Conservation (phyloP, 2,797 vertebrate genomes). For the Paramormyrops hopkinsi region DNA sequence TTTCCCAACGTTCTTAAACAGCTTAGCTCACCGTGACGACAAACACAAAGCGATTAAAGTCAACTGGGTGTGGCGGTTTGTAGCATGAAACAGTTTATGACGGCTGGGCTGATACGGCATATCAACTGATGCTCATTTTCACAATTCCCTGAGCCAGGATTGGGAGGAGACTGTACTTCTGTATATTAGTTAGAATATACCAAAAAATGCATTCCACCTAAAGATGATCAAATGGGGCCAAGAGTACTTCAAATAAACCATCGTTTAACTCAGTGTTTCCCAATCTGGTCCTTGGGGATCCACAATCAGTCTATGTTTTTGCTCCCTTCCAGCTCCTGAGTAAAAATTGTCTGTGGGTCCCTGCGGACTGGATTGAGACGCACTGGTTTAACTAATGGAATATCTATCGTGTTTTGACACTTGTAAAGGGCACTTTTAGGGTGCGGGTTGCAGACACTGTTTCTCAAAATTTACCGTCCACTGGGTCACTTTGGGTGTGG, state of each 20-base stretch:
- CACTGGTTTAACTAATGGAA: background rate
- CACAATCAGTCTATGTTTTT: background rate
- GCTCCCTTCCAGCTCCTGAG: background rate
- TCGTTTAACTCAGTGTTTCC: background rate
- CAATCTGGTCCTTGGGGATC: background rate
- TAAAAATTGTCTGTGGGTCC: background rate
- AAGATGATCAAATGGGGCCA: background rate
- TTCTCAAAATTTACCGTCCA: background rate
- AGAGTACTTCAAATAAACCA: background rate
- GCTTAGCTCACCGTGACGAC: background rate
- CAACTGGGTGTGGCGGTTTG: background rate
- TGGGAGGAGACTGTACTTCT: background rate
- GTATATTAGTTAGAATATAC: background rate
- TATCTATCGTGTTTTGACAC: background rate
- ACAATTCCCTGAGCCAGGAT: background rate
- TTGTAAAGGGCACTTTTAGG: background rate
- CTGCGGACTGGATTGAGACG: background rate
- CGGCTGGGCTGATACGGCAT: background rate
- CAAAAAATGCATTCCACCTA: background rate
- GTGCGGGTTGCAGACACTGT: background rate
- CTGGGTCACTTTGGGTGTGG: background rate
- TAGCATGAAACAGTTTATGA: background rate
- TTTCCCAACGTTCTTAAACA: background rate
- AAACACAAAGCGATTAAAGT: background rate
- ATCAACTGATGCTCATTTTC: background rate